Conservation (phyloP, 30 jellyfish, hydroid and myxozoan genomes). For the Aurelia aurita region DNA sequence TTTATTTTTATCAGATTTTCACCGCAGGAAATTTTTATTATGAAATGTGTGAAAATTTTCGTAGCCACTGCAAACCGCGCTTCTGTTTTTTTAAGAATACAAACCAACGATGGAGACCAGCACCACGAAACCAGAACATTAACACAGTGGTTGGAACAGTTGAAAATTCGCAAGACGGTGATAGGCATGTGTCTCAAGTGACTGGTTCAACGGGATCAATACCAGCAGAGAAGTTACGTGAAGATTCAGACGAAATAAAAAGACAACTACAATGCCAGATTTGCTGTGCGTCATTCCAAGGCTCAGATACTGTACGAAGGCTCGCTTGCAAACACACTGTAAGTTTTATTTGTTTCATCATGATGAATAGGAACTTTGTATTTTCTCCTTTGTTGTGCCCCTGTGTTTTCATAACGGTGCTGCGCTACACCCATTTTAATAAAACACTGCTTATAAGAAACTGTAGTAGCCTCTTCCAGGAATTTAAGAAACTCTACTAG, state of each 20-base stretch:
- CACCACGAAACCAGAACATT: constrained; percentile 18
- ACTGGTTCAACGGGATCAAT: no score
- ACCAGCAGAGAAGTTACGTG: constrained; percentile 6
- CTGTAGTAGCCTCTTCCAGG: no score
- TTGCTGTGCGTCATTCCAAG: constrained; percentile 30
- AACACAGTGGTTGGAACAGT: constrained; percentile 11
- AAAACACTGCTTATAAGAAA: no score
- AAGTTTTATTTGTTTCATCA: neutral
- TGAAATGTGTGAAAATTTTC: no score
- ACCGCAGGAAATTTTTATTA: no score
- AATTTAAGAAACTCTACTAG: no score
- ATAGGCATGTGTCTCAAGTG: neutral
- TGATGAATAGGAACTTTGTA: neutral
- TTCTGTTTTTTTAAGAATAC: constrained; percentile 34
- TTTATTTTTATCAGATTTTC: no score
- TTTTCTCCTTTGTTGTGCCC: neutral
- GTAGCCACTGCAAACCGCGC: neutral
- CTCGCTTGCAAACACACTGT: constrained; percentile 63
- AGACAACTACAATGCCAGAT: constrained; percentile 21
- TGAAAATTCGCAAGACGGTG: constrained; percentile 33
- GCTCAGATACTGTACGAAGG: constrained; percentile 38
- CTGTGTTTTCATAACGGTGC: no score
- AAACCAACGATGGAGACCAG: constrained; percentile 68
- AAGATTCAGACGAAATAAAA: constrained; percentile 21
- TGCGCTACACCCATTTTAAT: no score